Evolutionary conservation across 2,113 vertebrate species (phyloP).

Genomic region (Seriola quinqueradiata): DNA sequence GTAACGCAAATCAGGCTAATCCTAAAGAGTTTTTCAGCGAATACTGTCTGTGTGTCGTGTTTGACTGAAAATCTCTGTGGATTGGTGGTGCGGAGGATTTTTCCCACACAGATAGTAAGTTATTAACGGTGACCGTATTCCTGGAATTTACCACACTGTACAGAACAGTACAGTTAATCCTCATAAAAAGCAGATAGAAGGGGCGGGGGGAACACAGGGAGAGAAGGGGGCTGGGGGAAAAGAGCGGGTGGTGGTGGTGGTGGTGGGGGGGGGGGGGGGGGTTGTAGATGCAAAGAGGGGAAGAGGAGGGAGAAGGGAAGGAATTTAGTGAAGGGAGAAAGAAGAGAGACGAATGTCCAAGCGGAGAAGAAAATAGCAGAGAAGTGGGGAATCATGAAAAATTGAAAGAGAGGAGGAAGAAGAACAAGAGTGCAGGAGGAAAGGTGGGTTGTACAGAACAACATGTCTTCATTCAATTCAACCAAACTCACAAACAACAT

Average conservation of each 20-base stretch:
- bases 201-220: not conserved
- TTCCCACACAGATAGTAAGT: constrained; percentile 69
- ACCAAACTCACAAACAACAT: not conserved
- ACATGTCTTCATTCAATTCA: not conserved
- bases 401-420: constrained; percentile 4
- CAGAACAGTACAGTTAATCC: constrained; percentile 74
- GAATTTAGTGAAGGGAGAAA: not conserved
- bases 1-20: not conserved
- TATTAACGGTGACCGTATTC: constrained; percentile 69
- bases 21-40: not conserved
- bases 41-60: not conserved
- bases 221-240: not conserved
- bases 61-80: constrained; percentile 12
- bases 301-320: constrained; percentile 14
- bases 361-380: constrained; percentile 1
- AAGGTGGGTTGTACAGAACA: not conserved
- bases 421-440: not conserved
- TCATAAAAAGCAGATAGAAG: constrained; percentile 51
- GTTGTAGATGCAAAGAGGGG: not conserved
- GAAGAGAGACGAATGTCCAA: not conserved
- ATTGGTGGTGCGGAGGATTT: constrained; percentile 23
- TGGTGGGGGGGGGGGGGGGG: not conserved
- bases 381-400: constrained; percentile 1
- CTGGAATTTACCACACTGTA: constrained; percentile 68
- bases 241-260: not conserved